phyloP scores from a whole-genome alignment of 2,113 vertebrate genomes.

The Corythoichthys intestinalis region DNA sequence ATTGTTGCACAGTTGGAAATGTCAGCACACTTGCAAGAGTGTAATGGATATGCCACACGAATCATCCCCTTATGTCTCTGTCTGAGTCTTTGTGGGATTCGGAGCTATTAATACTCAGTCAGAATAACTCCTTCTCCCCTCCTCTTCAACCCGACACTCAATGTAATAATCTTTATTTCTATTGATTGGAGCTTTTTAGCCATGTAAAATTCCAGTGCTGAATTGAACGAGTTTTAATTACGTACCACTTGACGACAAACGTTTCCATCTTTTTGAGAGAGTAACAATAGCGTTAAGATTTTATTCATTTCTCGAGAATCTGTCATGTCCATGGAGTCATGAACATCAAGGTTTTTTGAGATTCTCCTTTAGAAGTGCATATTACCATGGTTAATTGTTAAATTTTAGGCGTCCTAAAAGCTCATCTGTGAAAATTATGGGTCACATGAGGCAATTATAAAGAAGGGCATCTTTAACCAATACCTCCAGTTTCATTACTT shows the following conservation, averaged over 20 bases:
- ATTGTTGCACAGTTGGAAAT: slow-evolving; percentile 43
- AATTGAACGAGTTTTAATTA: not conserved
- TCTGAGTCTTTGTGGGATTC: slow-evolving; percentile 10
- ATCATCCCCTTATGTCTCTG: slow-evolving; percentile 18
- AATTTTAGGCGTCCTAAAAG: too few species aligned
- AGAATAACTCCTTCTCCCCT: slow-evolving; percentile 16
- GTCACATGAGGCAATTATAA: too few species aligned
- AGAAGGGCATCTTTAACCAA: too few species aligned
- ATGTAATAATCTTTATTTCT: slow-evolving; percentile 51
- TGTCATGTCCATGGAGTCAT: slow-evolving; percentile 1
- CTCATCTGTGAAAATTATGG: too few species aligned
- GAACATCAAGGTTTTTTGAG: not conserved
- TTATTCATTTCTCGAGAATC: not conserved
- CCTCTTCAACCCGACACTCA: slow-evolving; percentile 29
- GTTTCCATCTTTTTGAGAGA: slow-evolving; percentile 1
- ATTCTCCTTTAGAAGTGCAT: too few species aligned
- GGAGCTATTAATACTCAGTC: slow-evolving; percentile 8
- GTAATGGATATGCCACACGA: slow-evolving; percentile 30
- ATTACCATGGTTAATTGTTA: too few species aligned
- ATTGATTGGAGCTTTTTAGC: slow-evolving; percentile 46
- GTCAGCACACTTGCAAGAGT: slow-evolving; percentile 35
- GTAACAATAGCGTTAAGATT: not conserved
- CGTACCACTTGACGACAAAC: slow-evolving; percentile 10
- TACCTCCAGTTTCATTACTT: too few species aligned
- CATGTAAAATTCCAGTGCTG: not conserved